Evolutionary conservation across 2,888 invertebrate species (phyloP).

Genomic region (Synanthedon vespiformis): DNA sequence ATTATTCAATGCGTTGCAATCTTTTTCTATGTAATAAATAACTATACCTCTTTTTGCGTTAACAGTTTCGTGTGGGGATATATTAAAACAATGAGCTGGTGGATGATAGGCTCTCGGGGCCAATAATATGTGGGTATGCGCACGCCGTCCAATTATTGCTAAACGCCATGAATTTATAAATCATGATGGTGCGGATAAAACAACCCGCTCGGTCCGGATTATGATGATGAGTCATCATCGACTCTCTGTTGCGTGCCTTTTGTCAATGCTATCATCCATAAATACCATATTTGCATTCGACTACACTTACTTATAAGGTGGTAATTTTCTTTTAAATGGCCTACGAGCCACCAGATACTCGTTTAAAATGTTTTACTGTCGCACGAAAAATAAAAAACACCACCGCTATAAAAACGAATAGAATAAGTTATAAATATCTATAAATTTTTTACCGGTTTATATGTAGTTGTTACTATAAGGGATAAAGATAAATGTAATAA

Average conservation of each 20-base stretch:
- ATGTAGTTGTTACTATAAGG: no score
- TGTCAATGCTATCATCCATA: neutral
- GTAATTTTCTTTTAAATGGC: neutral
- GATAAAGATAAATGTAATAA: no score
- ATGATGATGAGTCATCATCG: neutral
- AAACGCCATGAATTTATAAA: conserved; percentile 30
- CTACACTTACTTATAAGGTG: neutral
- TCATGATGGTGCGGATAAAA: conserved; percentile 14
- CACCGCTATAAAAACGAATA: no score
- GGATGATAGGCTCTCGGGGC: conserved; percentile 33
- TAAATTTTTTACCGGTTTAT: no score
- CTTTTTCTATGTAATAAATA: conserved; percentile 1
- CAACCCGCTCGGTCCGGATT: neutral
- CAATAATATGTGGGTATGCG: conserved; percentile 26
- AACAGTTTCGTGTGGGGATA: conserved; percentile 4
- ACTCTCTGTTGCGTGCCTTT: neutral
- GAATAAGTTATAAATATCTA: no score
- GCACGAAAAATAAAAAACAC: no score
- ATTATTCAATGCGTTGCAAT: conserved; percentile 7
- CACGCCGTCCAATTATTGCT: conserved; percentile 39
- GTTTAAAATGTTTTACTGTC: neutral
- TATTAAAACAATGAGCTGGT: conserved; percentile 26
- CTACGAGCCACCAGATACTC: neutral
- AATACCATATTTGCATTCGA: neutral
- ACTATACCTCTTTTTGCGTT: conserved; percentile 4